Base-by-base conservation (phyloP, 1,140 invertebrate genomes). In the Drosophila subpulchrella region DNA sequence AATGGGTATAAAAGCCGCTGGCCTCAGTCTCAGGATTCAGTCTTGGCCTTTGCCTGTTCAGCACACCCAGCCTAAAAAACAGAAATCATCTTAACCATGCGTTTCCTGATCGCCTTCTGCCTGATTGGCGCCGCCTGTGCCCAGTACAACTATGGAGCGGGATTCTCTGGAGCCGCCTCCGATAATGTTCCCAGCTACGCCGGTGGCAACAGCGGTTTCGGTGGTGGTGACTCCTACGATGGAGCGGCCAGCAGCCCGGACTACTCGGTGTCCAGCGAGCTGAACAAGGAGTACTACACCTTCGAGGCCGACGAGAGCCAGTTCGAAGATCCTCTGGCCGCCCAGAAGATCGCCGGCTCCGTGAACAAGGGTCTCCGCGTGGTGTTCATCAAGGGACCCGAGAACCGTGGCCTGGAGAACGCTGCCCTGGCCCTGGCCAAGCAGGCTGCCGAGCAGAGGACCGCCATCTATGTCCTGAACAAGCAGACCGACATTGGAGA, bases 331-430 rank as follows among this genome's bases (percentile, higher is more conserved):
- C 62, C 70, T 7, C 51, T 78, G 54, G 83, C 65, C 44, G 51
- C 54, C 57, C 54, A 89, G 17, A 77, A 81, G 47, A 65, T 75
- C 30, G 73, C 80, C 38, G 81, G 70, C 20, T 71, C 68, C 24
- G 74, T 89, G 5, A 86, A 38, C 78, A 78, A 63, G 78, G 78
- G 74, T n/a, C 78, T 91, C 13, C 90, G 90, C n/a, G 90, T 91
- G 1, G 72, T 91, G 50, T 91, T 91, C 90, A 90, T 91, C 59
- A 91, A 91, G 78, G 90, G 85, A 53, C 90, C 90, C 50, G 90
- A 91, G 72, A 90, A 91, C 72, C 68, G 71, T 48, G 90, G 90
- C 7, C 53, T 91, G 44, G 85, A 91, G 70, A 76, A 91, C 54
- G 90, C 90, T 24, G 90, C 90, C n/a, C 55, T 91, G 67, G 65